Base-by-base conservation (phyloP, 2,888 invertebrate genomes). In the Macaria notata region DNA sequence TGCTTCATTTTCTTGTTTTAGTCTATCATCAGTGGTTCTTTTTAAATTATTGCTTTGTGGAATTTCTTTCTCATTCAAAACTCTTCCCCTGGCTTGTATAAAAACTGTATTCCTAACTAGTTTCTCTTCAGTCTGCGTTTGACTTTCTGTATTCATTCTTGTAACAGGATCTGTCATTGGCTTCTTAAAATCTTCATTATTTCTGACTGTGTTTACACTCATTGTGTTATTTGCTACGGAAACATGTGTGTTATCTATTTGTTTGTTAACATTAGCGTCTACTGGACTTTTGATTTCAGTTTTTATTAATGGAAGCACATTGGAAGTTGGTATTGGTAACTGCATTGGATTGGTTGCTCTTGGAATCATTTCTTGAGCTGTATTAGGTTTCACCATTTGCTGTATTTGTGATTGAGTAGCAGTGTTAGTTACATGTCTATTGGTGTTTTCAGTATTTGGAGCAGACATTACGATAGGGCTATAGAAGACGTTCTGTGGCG, bases 101-200 rank as follows among this genome's bases (percentile, higher is more conserved):
- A 69, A 90, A 3, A 90, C 88, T 4, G 89, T 90, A 46, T 88
- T 88, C 65, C 90, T 78, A n/a, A 86, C 64, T 44, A 85, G 68
- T 64, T 87, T 88, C 7, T 88, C 86, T 44, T 81, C 82, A 19
- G 53, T 65, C 53, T 65, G 68, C 1, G 53, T 51, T 33, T 47
- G 43, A 9, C 45, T 62, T 46, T 53, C 41, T 50, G 51, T 42
- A 45, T 56, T 69, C 8, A 46, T 9, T 49, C 62, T n/a, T 38
- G 5, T 39, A 8, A 7, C 67, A 29, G 51, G 65, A 48, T 52
- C 58, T 62, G 50, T 54, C 49, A 61, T 56, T 57, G 62, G 56
- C 46, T 46, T 65, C 63, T 54, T 59, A 58, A 43, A 52, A 9
- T 60, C 65, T 47, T 62, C 57, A 9, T 54, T 50, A 0, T 61